phyloP scores from a whole-genome alignment of 2,113 vertebrate genomes.

The Oncorhynchus keta region DNA sequence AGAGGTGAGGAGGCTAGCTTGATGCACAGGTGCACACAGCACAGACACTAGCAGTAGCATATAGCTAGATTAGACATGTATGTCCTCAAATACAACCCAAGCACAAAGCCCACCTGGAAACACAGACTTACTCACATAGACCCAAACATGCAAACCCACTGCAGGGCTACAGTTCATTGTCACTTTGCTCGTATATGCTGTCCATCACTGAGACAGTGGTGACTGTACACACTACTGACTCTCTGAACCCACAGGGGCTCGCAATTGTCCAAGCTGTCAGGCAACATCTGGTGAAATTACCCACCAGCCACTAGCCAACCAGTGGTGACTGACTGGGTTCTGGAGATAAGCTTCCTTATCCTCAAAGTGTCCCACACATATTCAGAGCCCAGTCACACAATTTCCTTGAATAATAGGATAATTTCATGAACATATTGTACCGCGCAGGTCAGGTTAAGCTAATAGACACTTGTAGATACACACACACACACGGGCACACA shows the following conservation, averaged over 20 bases:
- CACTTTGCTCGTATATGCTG: conserved; percentile 74
- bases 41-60: neutral
- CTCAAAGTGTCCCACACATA: neutral
- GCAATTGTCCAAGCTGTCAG: conserved; percentile 72
- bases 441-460: neutral
- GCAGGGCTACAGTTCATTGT: conserved; percentile 63
- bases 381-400: conserved; percentile 2
- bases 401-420: neutral
- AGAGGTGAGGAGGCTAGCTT: neutral
- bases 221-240: conserved; percentile 59
- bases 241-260: conserved; percentile 67
- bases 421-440: neutral
- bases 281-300: conserved; percentile 71
- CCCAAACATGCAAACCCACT: conserved; percentile 61
- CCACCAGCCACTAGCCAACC: conserved; percentile 66
- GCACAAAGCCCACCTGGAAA: conserved; percentile 19
- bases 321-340: conserved; percentile 51
- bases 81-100: conserved; percentile 35
- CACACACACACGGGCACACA: conserved; percentile 29
- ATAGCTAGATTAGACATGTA: neutral
- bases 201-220: conserved; percentile 69
- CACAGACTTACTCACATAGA: conserved; percentile 56
- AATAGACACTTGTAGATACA: neutral
- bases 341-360: conserved; percentile 43
- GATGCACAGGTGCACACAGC: neutral